These are phyloP conservation scores for Cichlasoma orientale DNA, from an alignment of 2,797 vertebrate species.

Conservation along the genomic window DNA sequence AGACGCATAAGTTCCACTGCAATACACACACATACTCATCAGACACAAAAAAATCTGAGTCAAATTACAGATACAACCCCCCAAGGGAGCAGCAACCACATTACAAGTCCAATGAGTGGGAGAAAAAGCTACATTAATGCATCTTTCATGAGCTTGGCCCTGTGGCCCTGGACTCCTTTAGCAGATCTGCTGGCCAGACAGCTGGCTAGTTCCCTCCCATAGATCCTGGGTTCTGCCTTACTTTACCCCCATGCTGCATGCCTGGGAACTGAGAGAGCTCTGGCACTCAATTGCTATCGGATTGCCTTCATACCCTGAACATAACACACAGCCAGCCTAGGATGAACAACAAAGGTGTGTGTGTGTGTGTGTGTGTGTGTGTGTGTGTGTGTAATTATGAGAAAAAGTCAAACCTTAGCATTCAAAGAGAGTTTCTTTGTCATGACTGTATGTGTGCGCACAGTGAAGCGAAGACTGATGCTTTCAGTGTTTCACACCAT, in stretches of 20 bases:
- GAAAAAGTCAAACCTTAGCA: too few species aligned
- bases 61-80: constrained; percentile 45
- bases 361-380: too few species aligned
- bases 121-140: constrained; percentile 60
- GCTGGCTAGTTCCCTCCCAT: neutral
- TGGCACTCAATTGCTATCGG: constrained; percentile 23
- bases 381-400: too few species aligned
- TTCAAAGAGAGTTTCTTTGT: neutral
- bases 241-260: constrained; percentile 1
- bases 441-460: neutral
- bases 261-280: constrained; percentile 20
- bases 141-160: constrained; percentile 71
- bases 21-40: neutral
- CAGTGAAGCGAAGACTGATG: neutral
- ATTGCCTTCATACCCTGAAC: constrained; percentile 39
- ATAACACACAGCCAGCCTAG: constrained; percentile 8
- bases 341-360: neutral
- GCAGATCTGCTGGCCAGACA: constrained; percentile 3
- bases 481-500: neutral
- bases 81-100: constrained; percentile 32
- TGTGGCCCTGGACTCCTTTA: constrained; percentile 28
- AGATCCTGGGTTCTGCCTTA: neutral
- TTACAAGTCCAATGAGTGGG: constrained; percentile 49
- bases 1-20: neutral
- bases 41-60: constrained; percentile 17